Evolutionary conservation across 2,113 vertebrate species (phyloP).

Genomic region (Morone chrysops): DNA sequence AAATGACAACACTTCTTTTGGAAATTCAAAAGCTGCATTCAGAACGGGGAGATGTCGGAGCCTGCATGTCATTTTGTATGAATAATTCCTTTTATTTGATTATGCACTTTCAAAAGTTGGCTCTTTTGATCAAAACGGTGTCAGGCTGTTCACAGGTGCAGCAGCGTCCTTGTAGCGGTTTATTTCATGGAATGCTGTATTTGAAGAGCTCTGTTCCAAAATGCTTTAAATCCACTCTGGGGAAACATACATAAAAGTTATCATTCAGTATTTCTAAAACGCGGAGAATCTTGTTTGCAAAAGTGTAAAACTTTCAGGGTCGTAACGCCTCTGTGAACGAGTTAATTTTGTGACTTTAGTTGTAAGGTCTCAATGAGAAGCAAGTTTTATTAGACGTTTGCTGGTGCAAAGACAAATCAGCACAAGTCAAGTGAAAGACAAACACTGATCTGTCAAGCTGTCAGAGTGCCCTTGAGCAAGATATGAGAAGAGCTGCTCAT

Average conservation of each 20-base stretch:
- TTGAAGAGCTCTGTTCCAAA: conserved; percentile 60
- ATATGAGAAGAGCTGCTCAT: not conserved
- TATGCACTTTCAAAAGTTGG: conserved; percentile 72
- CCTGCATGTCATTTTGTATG: conserved; percentile 71
- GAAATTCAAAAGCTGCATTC: conserved; percentile 64
- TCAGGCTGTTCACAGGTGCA: conserved; percentile 66
- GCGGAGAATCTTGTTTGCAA: not conserved
- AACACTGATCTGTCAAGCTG: not conserved
- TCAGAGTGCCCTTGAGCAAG: not conserved
- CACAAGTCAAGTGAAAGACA: not conserved
- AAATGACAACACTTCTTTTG: conserved; percentile 72
- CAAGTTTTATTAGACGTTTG: not conserved
- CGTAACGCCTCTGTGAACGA: not conserved
- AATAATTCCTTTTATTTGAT: conserved; percentile 82
- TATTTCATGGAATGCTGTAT: conserved; percentile 47
- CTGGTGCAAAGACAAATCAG: not conserved
- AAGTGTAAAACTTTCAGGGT: conserved; percentile 6
- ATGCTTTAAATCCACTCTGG: conserved; percentile 54
- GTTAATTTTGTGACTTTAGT: not conserved
- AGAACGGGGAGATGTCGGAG: conserved; percentile 48
- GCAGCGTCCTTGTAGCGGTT: conserved; percentile 41
- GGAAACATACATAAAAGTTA: conserved; percentile 21
- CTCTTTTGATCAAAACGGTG: conserved; percentile 74
- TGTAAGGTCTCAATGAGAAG: not conserved
- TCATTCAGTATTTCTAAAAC: conserved; percentile 12